Evolutionary conservation across 2,888 invertebrate species (phyloP).

Genomic region (Sphaerophoria rueppellii): DNA sequence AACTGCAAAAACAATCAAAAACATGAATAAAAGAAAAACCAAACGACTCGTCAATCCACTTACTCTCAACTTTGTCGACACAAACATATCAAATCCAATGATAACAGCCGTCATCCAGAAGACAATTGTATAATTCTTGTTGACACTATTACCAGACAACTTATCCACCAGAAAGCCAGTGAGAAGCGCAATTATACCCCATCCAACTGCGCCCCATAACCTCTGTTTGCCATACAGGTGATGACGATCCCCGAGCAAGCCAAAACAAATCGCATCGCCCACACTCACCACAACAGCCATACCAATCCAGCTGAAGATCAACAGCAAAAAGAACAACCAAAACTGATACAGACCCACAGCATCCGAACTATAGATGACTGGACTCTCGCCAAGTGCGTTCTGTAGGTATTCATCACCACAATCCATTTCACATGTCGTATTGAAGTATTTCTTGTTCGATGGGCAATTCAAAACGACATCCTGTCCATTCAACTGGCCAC

Average conservation of each 20-base stretch:
- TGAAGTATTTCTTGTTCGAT: slow-evolving; percentile 76
- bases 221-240: slow-evolving; percentile 92
- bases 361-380: slow-evolving; percentile 76
- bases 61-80: slow-evolving; percentile 86
- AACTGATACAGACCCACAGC: slow-evolving; percentile 85
- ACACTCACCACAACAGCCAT: slow-evolving; percentile 94
- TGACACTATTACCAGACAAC: slow-evolving; percentile 85
- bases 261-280: slow-evolving; percentile 94
- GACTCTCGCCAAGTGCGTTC: slow-evolving; percentile 75
- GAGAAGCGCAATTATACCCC: slow-evolving; percentile 90
- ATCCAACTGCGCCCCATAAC: slow-evolving; percentile 94
- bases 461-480: slow-evolving; percentile 80
- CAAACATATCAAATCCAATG: slow-evolving; percentile 86
- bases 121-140: slow-evolving; percentile 90
- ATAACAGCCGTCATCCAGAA: slow-evolving; percentile 89
- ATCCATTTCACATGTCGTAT: slow-evolving; percentile 78
- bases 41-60: slow-evolving; percentile 42
- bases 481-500: slow-evolving; percentile 82
- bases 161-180: slow-evolving; percentile 91
- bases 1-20: slow-evolving; percentile 82
- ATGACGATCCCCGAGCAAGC: slow-evolving; percentile 89
- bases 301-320: slow-evolving; percentile 91
- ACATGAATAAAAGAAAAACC: slow-evolving; percentile 1
- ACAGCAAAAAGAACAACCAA: slow-evolving; percentile 89
- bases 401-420: slow-evolving; percentile 77